Percentiles rank a stretch among this genome's conserved stretches.
phyloP scores from a whole-genome alignment of 2,797 vertebrate genomes.

The Epinephelus awoara region DNA sequence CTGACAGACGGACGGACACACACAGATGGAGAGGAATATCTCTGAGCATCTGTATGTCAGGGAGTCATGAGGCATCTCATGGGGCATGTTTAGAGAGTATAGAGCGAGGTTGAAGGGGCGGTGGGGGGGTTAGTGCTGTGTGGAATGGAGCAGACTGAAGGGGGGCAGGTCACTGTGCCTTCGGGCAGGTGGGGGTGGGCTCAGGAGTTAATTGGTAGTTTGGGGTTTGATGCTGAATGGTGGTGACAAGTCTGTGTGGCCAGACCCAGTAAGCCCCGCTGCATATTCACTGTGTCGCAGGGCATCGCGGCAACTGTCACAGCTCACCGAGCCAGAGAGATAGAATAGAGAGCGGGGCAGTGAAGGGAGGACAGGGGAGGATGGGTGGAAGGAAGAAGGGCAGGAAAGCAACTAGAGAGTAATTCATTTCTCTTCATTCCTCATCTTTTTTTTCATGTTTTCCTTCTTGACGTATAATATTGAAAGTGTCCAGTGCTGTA shows the following conservation, averaged over 20 bases:
- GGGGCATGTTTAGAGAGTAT: slow-evolving; percentile 66
- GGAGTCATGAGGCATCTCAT: slow-evolving; percentile 63
- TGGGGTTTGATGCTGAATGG: slow-evolving; percentile 87
- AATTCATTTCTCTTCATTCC: slow-evolving; percentile 8
- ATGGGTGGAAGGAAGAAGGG: background rate
- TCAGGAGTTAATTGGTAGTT: slow-evolving; percentile 92
- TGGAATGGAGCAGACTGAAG: slow-evolving; percentile 49
- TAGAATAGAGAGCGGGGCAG: slow-evolving; percentile 25
- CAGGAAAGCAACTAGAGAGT: background rate
- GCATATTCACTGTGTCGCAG: slow-evolving; percentile 92
- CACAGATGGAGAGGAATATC: slow-evolving; percentile 66
- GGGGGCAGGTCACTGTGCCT: slow-evolving; percentile 75
- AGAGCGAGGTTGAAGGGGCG: slow-evolving; percentile 53
- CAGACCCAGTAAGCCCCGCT: slow-evolving; percentile 87
- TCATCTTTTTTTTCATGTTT: slow-evolving; percentile 23
- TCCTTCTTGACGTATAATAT: background rate
- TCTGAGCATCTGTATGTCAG: slow-evolving; percentile 75
- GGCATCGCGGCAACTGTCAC: slow-evolving; percentile 88
- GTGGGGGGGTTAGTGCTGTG: slow-evolving; percentile 58
- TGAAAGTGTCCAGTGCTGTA: slow-evolving; percentile 15
- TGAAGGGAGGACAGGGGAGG: slow-evolving; percentile 18
- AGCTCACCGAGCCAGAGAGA: slow-evolving; percentile 47
- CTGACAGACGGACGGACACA: slow-evolving; percentile 69
- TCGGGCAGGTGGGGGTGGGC: slow-evolving; percentile 77
- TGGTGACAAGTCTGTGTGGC: slow-evolving; percentile 89